These are phyloP conservation scores for Ictalurus furcatus DNA, from an alignment of 2,113 vertebrate genomes.

Conservation along the genomic window DNA sequence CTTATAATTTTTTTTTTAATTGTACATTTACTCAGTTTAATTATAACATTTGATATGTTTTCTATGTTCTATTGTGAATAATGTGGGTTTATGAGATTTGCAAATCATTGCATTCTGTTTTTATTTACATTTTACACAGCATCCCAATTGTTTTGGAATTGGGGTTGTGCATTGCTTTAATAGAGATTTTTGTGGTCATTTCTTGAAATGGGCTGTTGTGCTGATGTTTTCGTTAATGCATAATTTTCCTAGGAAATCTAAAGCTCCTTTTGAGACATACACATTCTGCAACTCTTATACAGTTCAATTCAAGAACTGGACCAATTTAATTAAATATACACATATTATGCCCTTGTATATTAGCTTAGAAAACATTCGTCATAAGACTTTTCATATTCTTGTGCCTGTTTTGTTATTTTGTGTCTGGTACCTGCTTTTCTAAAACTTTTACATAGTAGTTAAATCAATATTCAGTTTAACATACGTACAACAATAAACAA, in stretches of 20 bases:
- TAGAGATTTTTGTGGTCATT: background rate
- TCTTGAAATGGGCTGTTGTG: background rate
- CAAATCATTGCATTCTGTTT: too few species aligned
- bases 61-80: too few species aligned
- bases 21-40: too few species aligned
- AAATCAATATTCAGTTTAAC: background rate
- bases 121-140: too few species aligned
- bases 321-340: background rate
- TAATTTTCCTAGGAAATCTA: background rate
- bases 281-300: background rate
- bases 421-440: constrained; percentile 9
- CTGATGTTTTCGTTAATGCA: background rate
- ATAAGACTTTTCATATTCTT: background rate
- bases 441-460: background rate
- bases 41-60: too few species aligned
- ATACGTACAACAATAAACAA: background rate
- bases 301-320: background rate
- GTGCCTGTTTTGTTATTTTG: background rate
- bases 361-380: background rate
- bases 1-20: too few species aligned
- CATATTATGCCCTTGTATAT: background rate
- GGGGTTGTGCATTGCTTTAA: background rate
- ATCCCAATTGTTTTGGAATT: too few species aligned
- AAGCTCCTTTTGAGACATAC: background rate
- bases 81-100: too few species aligned